Conservation (phyloP, 2,113 vertebrate genomes). For the Plotosus lineatus region DNA sequence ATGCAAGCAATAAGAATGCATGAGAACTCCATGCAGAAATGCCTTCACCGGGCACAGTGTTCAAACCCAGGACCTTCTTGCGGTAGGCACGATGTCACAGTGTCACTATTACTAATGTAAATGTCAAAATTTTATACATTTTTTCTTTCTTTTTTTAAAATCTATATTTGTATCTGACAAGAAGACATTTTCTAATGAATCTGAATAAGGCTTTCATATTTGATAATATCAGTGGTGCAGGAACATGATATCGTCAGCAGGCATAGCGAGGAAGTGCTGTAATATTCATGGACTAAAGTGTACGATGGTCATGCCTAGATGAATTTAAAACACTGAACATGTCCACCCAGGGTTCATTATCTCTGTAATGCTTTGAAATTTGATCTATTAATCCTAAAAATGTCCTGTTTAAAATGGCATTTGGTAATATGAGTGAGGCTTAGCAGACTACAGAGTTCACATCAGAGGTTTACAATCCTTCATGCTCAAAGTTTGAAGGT, state of each 20-base stretch:
- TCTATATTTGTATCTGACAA: background rate
- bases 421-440: background rate
- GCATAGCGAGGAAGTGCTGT: background rate
- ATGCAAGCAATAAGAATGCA: too few relatives aligned
- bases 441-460: background rate
- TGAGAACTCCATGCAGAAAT: too few relatives aligned
- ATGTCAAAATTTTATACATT: background rate
- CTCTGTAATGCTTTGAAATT: background rate
- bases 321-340: background rate
- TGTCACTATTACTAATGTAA: too few relatives aligned
- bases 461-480: conserved; percentile 12
- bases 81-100: too few relatives aligned
- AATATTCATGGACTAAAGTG: background rate
- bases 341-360: background rate
- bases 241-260: background rate
- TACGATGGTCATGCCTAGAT: too few relatives aligned
- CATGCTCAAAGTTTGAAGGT: conserved; percentile 14
- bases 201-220: background rate
- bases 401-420: conserved; percentile 15
- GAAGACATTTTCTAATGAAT: background rate
- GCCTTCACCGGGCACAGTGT: too few relatives aligned
- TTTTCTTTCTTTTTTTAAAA: background rate
- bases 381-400: background rate
- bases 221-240: background rate
- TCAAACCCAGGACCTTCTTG: too few relatives aligned